Evolutionary conservation across 2,888 invertebrate species (phyloP).

Genomic region (Trichopoda pennipes): DNA sequence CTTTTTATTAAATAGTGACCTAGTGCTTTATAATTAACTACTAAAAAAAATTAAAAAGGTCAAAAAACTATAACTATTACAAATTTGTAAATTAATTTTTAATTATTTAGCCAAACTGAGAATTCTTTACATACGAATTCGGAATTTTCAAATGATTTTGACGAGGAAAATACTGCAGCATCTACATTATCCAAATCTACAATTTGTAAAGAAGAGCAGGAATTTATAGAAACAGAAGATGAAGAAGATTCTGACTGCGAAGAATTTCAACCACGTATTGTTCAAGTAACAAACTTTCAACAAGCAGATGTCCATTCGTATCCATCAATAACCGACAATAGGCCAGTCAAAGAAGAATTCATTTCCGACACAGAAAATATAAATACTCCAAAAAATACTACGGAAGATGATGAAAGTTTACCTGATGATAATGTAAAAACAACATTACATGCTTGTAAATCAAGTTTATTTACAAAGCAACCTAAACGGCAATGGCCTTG

Average conservation of each 20-base stretch:
- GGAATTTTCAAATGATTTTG: constrained; percentile 42
- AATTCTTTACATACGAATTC: constrained; percentile 51
- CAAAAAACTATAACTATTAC: too few species aligned
- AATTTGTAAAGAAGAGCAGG: constrained; percentile 10
- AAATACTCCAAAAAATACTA: neutral
- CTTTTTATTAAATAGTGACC: too few species aligned
- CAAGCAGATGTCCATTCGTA: constrained; percentile 28
- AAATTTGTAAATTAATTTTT: neutral
- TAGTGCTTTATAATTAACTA: too few species aligned
- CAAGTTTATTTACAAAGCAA: constrained; percentile 79
- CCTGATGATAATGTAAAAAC: constrained; percentile 33
- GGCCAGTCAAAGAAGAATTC: constrained; percentile 71
- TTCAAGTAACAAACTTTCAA: constrained; percentile 80
- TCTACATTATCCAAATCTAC: neutral
- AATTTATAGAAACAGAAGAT: constrained; percentile 62
- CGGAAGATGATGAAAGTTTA: constrained; percentile 46
- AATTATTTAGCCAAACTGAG: constrained; percentile 53
- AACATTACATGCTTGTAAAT: constrained; percentile 73
- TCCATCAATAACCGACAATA: neutral
- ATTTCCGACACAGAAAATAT: constrained; percentile 63
- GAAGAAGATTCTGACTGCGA: constrained; percentile 66
- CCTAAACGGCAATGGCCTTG: constrained; percentile 81
- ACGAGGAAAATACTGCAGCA: constrained; percentile 44
- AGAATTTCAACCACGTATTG: constrained; percentile 77
- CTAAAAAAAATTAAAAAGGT: too few species aligned